A percentile compares a stretch with the other conserved stretches of the same genome.
Conservation (phyloP, 1,140 invertebrate genomes). For the Drosophila mojavensis region DNA sequence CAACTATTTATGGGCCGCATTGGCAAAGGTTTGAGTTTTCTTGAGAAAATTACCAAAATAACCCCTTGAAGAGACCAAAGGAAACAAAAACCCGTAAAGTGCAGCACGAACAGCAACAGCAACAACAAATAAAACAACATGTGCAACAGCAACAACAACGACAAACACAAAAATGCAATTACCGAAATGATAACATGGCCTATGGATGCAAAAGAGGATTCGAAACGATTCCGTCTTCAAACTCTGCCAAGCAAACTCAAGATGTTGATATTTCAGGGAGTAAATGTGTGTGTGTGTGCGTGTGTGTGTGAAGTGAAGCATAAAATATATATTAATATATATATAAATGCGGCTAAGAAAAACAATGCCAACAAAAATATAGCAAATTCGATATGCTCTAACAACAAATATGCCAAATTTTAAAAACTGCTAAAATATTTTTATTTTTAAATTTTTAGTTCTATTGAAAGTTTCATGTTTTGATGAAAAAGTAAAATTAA, state of each 20-base stretch:
- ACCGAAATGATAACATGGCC: slow-evolving; percentile 80
- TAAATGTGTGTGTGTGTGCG: slow-evolving; percentile 10
- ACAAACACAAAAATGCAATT: slow-evolving; percentile 81
- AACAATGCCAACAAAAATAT: background rate
- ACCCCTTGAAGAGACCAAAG: slow-evolving; percentile 62
- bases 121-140: slow-evolving; percentile 58
- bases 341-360: slow-evolving; percentile 27
- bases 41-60: slow-evolving; percentile 76
- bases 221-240: slow-evolving; percentile 64
- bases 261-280: slow-evolving; percentile 58
- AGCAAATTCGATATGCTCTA: slow-evolving; percentile 22
- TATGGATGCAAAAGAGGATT: slow-evolving; percentile 67
- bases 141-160: slow-evolving; percentile 57
- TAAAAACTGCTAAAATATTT: background rate
- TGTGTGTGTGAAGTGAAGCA: slow-evolving; percentile 59
- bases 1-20: slow-evolving; percentile 61
- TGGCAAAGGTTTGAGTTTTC: slow-evolving; percentile 69
- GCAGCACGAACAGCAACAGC: slow-evolving; percentile 47
- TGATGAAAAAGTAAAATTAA: too few relatives aligned
- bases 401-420: background rate
- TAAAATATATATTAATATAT: slow-evolving; percentile 76
- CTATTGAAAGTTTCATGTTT: background rate
- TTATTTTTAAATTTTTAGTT: background rate
- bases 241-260: slow-evolving; percentile 65
- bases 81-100: slow-evolving; percentile 65